Conservation (phyloP, 2,888 invertebrate genomes). For the Mythimna albipuncta region DNA sequence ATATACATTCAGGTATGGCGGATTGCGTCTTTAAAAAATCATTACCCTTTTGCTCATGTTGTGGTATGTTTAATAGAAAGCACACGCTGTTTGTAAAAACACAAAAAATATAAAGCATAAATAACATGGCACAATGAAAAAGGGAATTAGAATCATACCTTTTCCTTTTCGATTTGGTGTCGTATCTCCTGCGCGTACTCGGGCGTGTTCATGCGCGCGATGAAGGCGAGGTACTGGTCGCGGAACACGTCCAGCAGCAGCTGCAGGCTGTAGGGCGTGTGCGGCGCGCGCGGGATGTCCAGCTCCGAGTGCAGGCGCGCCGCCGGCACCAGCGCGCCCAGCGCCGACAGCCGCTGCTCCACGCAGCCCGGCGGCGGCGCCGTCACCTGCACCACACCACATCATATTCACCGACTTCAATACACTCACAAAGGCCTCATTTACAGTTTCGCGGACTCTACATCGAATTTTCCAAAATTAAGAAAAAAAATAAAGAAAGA, state of each 20-base stretch:
- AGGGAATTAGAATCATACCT: constrained; percentile 81
- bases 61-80: constrained; percentile 13
- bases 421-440: no score
- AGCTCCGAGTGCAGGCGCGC: constrained; percentile 94
- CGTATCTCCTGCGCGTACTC: constrained; percentile 93
- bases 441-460: no score
- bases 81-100: constrained; percentile 40
- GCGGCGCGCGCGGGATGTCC: constrained; percentile 94
- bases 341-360: constrained; percentile 96
- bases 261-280: constrained; percentile 96
- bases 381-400: constrained; percentile 81
- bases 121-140: constrained; percentile 14
- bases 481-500: background rate
- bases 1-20: background rate
- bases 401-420: no score
- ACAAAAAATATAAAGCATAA: constrained; percentile 36
- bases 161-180: constrained; percentile 95
- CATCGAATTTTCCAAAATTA: background rate
- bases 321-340: constrained; percentile 92
- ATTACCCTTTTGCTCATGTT: background rate
- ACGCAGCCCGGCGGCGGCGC: constrained; percentile 98
- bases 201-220: constrained; percentile 96
- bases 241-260: constrained; percentile 96
- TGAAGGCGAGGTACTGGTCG: constrained; percentile 96
- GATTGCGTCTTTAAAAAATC: constrained; percentile 9